Evolutionary conservation across 2,113 vertebrate genomes (phyloP), one percentile per base, ranked within the genome.

Genomic region (Microtus oregoni): DNA sequence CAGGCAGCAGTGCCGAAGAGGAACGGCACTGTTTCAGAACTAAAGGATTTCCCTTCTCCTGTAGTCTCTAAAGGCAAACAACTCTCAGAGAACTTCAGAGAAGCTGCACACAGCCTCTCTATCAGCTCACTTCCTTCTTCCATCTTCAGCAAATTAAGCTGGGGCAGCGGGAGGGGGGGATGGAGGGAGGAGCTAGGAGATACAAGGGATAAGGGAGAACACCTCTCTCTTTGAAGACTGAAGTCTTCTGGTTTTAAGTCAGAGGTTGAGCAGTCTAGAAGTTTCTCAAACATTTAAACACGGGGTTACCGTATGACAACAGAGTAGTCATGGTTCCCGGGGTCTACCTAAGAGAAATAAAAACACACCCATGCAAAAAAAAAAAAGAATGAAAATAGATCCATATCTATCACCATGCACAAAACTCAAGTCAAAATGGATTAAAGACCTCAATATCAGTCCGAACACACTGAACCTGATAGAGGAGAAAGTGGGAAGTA

Each of bases 221-320:
- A n/a, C 6, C 72, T 72, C 78, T 92, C 41, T 76, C 3, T 52
- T 65, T 73, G 87, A 41, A 63, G 30, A 50, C 47, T 7, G 0
- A 41, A 32, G 2, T 63, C 82, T 88, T 76, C 50, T 91, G 19
- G 30, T 77, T 44, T 63, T 7, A 26, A 82, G 72, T 77, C 44
- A 44, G 44, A 44, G 44, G 44, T 44, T 88, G 52, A 41, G 63
- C 7, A 24, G 20, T 26, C 86, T 79, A 75, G 73, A 28, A 94
- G 15, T 15, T 91, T n/a, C 77, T 55, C 67, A 77, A 87, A 67
- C 90, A 65, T n/a, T 85, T 63, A 93, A 97, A 90, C 7, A 76
- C 0, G 12, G 32, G 92, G 61, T 65, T 52, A 70, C n/a, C 30
- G 52, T 10, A n/a, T 1, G 52, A 90, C 8, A n/a, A 86, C 11